Evolutionary conservation across 2,113 vertebrate genomes (phyloP).

Genomic region (Pan troglodytes): NHGRI_mPanTro3-v2.1_pri NC_072420.2:39454001-39454500

Average conservation of each 20-base stretch:
- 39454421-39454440: neutral
- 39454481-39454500: neutral
- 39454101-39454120: neutral
- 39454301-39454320: neutral
- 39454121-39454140: accelerated
- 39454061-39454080: neutral
- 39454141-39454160: neutral
- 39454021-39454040: neutral
- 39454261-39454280: neutral
- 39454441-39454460: neutral
- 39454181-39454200: accelerated
- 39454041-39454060: neutral
- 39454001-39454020: neutral
- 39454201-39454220: accelerated
- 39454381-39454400: neutral
- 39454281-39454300: neutral
- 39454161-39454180: neutral
- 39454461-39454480: neutral
- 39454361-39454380: neutral
- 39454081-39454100: neutral
- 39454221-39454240: neutral
- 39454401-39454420: neutral
- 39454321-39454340: neutral
- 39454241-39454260: neutral
- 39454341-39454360: accelerated